Evolutionary conservation across 2,113 vertebrate species (phyloP).

Genomic region (Genyomyrus donnyi): DNA sequence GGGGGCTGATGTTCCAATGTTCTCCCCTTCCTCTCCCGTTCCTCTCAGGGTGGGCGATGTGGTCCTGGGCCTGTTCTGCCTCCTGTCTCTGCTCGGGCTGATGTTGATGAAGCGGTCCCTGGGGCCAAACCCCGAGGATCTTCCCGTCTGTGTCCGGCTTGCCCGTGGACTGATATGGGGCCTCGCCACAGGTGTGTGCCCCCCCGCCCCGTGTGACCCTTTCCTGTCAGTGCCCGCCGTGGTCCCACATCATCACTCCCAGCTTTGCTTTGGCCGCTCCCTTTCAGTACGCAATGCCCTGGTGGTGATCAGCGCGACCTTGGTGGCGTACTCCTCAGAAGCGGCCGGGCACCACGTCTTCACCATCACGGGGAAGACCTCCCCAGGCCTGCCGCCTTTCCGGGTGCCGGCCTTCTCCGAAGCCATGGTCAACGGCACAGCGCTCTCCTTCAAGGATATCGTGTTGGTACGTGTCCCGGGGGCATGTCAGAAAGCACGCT

Average conservation of each 20-base stretch:
- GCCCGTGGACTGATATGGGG: slow-evolving; percentile 67
- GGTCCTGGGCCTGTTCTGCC: slow-evolving; percentile 70
- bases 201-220: too few relatives aligned
- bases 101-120: slow-evolving; percentile 64
- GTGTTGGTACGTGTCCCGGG: slow-evolving; percentile 55
- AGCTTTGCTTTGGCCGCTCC: background rate
- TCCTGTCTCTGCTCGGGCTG: slow-evolving; percentile 61
- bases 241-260: background rate
- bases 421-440: slow-evolving; percentile 61
- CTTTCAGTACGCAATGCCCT: slow-evolving; percentile 78
- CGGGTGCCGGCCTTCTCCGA: slow-evolving; percentile 63
- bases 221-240: background rate
- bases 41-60: slow-evolving; percentile 65
- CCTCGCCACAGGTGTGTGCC: slow-evolving; percentile 68
- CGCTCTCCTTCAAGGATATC: slow-evolving; percentile 68
- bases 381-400: slow-evolving; percentile 69
- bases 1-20: background rate
- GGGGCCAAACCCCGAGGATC: slow-evolving; percentile 2
- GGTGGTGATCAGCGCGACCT: slow-evolving; percentile 75
- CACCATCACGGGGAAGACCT: slow-evolving; percentile 71
- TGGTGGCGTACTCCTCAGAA: slow-evolving; percentile 77
- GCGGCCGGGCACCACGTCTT: slow-evolving; percentile 64
- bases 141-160: slow-evolving; percentile 35
- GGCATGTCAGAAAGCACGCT: background rate
- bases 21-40: background rate